These are phyloP conservation scores for Brachyptera putata DNA, from an alignment of 2,888 invertebrate species.

Conservation along the genomic window DNA sequence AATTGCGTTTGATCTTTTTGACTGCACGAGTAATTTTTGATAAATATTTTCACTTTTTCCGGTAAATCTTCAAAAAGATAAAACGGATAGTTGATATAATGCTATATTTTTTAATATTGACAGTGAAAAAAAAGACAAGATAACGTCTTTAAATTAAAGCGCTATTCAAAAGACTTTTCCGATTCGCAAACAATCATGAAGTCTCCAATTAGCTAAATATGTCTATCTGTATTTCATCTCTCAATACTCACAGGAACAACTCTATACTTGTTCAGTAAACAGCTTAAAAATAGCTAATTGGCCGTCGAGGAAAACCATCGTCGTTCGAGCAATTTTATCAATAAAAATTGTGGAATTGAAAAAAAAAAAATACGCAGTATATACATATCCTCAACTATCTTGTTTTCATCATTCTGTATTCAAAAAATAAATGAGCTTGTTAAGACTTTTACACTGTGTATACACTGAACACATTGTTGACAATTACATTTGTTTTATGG, in stretches of 20 bases:
- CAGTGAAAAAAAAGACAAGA: slow-evolving; percentile 3
- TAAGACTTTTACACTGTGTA: too few relatives aligned
- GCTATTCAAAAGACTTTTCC: slow-evolving; percentile 9
- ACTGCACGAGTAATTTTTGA: too few relatives aligned
- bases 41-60: too few relatives aligned
- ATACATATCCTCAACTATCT: too few relatives aligned
- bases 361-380: too few relatives aligned
- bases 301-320: neutral
- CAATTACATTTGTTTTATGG: too few relatives aligned
- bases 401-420: too few relatives aligned
- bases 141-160: too few relatives aligned
- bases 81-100: neutral
- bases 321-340: neutral
- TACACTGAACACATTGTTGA: too few relatives aligned
- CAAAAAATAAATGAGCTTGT: too few relatives aligned
- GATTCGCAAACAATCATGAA: slow-evolving; percentile 13
- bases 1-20: too few relatives aligned
- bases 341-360: too few relatives aligned
- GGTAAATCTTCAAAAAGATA: slow-evolving; percentile 12
- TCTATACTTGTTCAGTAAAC: neutral
- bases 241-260: neutral
- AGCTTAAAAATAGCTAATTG: slow-evolving; percentile 15
- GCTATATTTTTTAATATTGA: slow-evolving; percentile 16
- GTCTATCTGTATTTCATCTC: neutral
- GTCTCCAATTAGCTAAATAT: slow-evolving; percentile 17